Base-by-base conservation (phyloP, 2,113 vertebrate genomes). In the Patagioenas fasciata region DNA sequence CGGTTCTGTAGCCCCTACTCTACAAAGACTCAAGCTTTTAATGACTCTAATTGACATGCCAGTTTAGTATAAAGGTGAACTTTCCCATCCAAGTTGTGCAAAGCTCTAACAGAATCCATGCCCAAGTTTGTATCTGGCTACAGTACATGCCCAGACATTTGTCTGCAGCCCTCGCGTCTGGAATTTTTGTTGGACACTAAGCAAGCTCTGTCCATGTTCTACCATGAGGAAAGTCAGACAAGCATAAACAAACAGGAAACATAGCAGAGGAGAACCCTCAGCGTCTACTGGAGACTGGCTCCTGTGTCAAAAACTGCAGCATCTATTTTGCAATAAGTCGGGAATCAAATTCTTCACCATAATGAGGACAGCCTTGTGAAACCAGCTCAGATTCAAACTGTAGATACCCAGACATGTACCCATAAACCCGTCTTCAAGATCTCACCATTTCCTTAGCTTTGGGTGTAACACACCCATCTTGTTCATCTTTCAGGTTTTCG, bases 131-230 rank as follows among this genome's bases (percentile, higher is more conserved):
- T 65, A 88, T 92, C 85, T 95, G 92, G 85, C 89, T 85, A 61
- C 48, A 86, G 82, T 28, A 85, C 92, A 81, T 94, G 92, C 77
- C 93, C 94, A 94, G 96, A 96, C 92, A 91, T 90, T 95, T 79
- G 92, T 94, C 93, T 92, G 91, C 88, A 94, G 66, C 81, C 85
- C 83, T 95, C 9, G 1, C 0, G 44, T 81, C 88, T 95, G 93
- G 77, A 97, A 93, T 95, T 93, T 48, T 54, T 75, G 75, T 65
- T 93, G 93, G 93, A 92, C 77, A 70, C 70, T 77, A 75, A 88
- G 65, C 93, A 96, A 93, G 83, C 66, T 73, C 88, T 50, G 86
- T 72, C 86, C 11, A 3, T 96, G 70, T 74, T 91, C 66, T 50
- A 58, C 89, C 84, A 92, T 15, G 77, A 88, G 67, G 53, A 81